Base-by-base conservation (phyloP, 2,113 vertebrate species). In the Paracanthobrama guichenoti region DNA sequence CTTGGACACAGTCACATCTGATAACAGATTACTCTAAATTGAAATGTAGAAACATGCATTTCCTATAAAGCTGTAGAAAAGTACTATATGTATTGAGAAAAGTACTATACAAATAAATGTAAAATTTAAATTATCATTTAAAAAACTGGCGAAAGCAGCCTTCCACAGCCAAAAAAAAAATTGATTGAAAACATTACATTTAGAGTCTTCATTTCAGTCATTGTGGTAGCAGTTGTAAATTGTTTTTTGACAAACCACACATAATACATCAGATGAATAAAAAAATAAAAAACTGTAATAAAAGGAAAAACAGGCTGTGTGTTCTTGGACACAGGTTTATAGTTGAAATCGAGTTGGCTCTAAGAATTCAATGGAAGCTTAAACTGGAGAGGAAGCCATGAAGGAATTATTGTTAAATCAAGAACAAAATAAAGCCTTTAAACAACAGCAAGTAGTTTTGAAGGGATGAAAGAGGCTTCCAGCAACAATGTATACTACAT, bases 301-400 rank as follows among this genome's bases (percentile, higher is more conserved):
- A 44, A 44, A 62, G 35, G 9, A 26, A 26, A 79, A 42, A 62
- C 57, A 62, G 53, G 6, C 75, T 79, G 76, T 79, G 77, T 64
- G 39, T 62, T 79, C 77, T 79, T 79, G 77, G 77, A 79, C 39
- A 62, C 57, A 79, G 77, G 77, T 46, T 79, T 62, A 39, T 62
- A 46, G 77, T 6, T 60, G 35, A 62, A 79, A 79, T 42, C n/a
- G n/a, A 79, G 39, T 64, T 62, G 57, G 39, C 35, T 62, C 16
- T 42, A 28, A 26, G 26, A 55, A 35, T 57, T 57, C 10, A 55
- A n/a, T 39, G 28, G 50, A 55, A 77, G 57, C 35, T 62, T 6
- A 14, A 44, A 28, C 42, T 46, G 14, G 39, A 62, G 12, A 79
- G 57, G 57, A 46, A 44, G n/a, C n/a, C 13, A 46, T 26, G 24